Evolutionary conservation across 1,140 invertebrate species (phyloP).

Genomic region (Musca vetustissima): DNA sequence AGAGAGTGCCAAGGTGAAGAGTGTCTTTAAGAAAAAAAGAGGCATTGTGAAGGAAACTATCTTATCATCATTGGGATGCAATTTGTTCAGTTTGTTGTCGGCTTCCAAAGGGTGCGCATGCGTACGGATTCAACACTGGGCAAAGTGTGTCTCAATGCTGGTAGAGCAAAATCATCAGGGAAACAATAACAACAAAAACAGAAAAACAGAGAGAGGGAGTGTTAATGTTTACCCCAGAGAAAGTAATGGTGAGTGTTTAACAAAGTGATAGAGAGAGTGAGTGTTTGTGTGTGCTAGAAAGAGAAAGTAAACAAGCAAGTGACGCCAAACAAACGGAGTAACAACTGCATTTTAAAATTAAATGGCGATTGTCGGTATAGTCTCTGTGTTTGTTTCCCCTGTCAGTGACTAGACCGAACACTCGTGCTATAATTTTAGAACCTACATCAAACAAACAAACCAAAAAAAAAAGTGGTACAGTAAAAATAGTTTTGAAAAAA

Average conservation of each 20-base stretch:
- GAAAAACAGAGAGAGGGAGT: not conserved
- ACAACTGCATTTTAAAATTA: slow-evolving; percentile 57
- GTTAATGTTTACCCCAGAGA: not conserved
- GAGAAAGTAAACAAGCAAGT: too few relatives aligned
- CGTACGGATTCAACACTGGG: slow-evolving; percentile 49
- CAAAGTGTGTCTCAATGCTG: slow-evolving; percentile 50
- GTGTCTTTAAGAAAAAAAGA: not conserved
- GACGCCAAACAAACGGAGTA: not conserved
- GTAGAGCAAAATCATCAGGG: too few relatives aligned
- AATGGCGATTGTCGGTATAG: slow-evolving; percentile 55
- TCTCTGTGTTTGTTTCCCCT: slow-evolving; percentile 37
- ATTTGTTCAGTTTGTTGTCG: slow-evolving; percentile 46
- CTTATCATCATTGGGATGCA: slow-evolving; percentile 34
- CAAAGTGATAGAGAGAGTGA: not conserved
- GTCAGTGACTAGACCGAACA: slow-evolving; percentile 56
- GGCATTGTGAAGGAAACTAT: not conserved
- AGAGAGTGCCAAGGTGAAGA: not conserved
- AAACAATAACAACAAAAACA: too few relatives aligned
- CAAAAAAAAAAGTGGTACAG: not conserved
- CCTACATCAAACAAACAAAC: slow-evolving; percentile 34
- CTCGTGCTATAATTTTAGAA: slow-evolving; percentile 57
- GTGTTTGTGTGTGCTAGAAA: too few relatives aligned
- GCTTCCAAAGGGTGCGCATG: not conserved
- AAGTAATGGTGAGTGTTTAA: not conserved
- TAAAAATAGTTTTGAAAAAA: not conserved